Conservation (phyloP, 92 coral and sea anemone genomes). For the Galaxea fascicularis region DNA sequence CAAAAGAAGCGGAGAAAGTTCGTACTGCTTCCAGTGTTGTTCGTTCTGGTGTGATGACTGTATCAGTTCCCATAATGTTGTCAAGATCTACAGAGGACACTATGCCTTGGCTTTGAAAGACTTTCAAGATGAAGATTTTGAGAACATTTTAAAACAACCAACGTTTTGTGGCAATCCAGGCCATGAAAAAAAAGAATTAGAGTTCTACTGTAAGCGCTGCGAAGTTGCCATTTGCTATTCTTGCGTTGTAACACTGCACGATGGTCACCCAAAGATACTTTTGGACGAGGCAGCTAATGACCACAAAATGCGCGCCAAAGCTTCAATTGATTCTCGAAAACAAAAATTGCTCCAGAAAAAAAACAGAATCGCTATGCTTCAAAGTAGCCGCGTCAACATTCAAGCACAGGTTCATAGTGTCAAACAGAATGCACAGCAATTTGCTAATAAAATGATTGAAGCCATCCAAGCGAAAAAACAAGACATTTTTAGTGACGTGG, state of each 20-base stretch:
- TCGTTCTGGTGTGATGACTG: slow-evolving; percentile 31
- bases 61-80: neutral
- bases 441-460: neutral
- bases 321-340: neutral
- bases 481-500: neutral
- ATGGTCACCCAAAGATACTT: neutral
- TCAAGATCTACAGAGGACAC: slow-evolving; percentile 13
- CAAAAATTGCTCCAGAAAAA: neutral
- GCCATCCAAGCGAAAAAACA: neutral
- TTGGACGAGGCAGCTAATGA: neutral
- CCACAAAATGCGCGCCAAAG: neutral
- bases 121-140: slow-evolving; percentile 24
- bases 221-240: neutral
- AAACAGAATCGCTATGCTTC: neutral
- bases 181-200: neutral
- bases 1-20: neutral
- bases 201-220: slow-evolving; percentile 30
- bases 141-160: slow-evolving; percentile 15
- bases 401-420: neutral
- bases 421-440: neutral
- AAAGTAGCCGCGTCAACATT: neutral
- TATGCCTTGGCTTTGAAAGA: slow-evolving; percentile 22
- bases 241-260: slow-evolving; percentile 13
- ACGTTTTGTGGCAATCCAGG: neutral
- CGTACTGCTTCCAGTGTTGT: slow-evolving; percentile 33